Conservation (phyloP, 2,888 invertebrate species). For the Drosophila longiperda region DNA sequence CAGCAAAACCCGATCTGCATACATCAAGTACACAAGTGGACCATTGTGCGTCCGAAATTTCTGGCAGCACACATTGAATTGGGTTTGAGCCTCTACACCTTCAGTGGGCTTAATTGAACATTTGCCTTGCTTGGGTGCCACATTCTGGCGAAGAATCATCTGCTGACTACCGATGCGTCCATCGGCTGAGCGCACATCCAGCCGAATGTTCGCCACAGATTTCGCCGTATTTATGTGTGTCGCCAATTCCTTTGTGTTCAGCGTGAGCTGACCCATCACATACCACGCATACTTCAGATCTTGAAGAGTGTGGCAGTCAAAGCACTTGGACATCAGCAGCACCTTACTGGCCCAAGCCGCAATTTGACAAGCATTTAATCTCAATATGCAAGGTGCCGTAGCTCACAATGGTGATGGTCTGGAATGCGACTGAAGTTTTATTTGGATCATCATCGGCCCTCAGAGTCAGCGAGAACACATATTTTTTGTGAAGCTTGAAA, state of each 20-base stretch:
- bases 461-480: slow-evolving; percentile 40
- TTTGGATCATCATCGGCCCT: slow-evolving; percentile 42
- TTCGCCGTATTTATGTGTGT: slow-evolving; percentile 6
- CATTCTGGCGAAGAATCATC: background rate
- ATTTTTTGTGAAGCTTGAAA: background rate
- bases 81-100: slow-evolving; percentile 50
- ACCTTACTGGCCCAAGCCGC: slow-evolving; percentile 35
- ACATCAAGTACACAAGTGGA: slow-evolving; percentile 42
- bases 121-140: slow-evolving; percentile 24
- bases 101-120: slow-evolving; percentile 29
- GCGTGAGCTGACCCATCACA: slow-evolving; percentile 16
- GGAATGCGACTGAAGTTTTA: background rate
- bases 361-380: slow-evolving; percentile 46
- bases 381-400: slow-evolving; percentile 15
- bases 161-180: slow-evolving; percentile 13
- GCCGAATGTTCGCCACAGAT: background rate
- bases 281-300: slow-evolving; percentile 34
- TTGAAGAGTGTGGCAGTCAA: slow-evolving; percentile 21
- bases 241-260: background rate
- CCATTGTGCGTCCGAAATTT: background rate
- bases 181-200: slow-evolving; percentile 8
- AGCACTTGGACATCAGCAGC: slow-evolving; percentile 25
- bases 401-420: slow-evolving; percentile 28
- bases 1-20: slow-evolving; percentile 45
- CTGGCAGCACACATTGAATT: slow-evolving; percentile 41